A percentile compares a stretch with the other conserved stretches of the same genome.
Evolutionary conservation across 2,113 vertebrate genomes (phyloP).

Genomic region (Ailuropoda melanoleuca): DNA sequence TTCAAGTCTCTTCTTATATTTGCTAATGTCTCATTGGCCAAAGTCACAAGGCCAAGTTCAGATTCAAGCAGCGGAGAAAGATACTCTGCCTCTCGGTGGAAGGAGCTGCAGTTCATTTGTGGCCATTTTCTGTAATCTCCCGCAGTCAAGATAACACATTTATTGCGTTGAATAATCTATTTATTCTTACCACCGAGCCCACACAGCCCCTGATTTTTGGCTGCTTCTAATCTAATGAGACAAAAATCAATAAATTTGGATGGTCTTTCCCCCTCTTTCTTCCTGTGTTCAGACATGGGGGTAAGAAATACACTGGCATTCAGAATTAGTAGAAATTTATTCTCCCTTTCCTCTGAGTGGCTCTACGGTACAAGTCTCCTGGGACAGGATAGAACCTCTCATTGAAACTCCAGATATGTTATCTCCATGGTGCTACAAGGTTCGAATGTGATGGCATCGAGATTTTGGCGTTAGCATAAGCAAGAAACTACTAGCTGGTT

Average conservation of each 20-base stretch:
- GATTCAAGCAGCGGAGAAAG: background rate
- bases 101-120: background rate
- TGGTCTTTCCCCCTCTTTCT: background rate
- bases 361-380: background rate
- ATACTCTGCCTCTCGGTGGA: background rate
- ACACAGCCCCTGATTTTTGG: background rate
- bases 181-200: background rate
- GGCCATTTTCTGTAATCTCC: background rate
- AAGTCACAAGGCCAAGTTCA: background rate
- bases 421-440: background rate
- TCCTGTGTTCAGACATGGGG: background rate
- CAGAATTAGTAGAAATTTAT: background rate
- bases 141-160: background rate
- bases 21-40: background rate
- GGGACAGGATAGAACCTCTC: background rate
- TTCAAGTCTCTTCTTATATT: background rate
- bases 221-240: slow-evolving; percentile 4
- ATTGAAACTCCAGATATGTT: background rate
- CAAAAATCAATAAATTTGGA: background rate
- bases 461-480: background rate
- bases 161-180: background rate
- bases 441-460: background rate
- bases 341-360: background rate
- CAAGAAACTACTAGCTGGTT: background rate
- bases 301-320: background rate